A percentile compares a stretch with the other conserved stretches of the same genome.
Conservation (phyloP, 2,797 vertebrate species). For the Muscicapa comitata region DNA sequence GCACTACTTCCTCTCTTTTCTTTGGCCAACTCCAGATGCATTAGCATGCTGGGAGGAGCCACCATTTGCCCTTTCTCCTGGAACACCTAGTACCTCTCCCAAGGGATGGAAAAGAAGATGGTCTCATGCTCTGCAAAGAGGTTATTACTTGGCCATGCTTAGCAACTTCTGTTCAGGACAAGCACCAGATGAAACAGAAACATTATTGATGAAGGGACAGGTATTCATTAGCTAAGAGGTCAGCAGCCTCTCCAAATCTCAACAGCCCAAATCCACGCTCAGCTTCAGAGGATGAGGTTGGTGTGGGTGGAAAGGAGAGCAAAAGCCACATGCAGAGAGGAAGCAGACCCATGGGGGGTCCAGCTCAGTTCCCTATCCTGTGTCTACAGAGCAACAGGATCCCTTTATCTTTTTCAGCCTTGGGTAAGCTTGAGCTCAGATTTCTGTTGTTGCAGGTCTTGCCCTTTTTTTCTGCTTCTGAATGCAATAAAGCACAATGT, state of each 20-base stretch:
- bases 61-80: background rate
- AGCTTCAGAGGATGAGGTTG: background rate
- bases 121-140: background rate
- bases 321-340: background rate
- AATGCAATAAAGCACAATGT: background rate
- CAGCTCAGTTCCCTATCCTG: background rate
- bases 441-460: background rate
- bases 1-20: background rate
- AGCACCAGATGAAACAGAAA: background rate
- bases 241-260: background rate
- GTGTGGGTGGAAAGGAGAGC: background rate
- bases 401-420: background rate
- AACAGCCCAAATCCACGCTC: rapidly evolving
- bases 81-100: background rate
- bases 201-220: background rate
- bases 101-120: background rate
- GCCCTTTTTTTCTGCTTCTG: background rate
- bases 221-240: background rate
- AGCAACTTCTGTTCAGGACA: background rate
- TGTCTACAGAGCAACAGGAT: background rate
- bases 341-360: background rate
- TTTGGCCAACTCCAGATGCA: background rate
- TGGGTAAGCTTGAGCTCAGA: background rate
- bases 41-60: background rate
- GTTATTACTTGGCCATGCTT: background rate